Evolutionary conservation across 2,888 invertebrate species (phyloP).

Genomic region (Plagiodera versicolora): DNA sequence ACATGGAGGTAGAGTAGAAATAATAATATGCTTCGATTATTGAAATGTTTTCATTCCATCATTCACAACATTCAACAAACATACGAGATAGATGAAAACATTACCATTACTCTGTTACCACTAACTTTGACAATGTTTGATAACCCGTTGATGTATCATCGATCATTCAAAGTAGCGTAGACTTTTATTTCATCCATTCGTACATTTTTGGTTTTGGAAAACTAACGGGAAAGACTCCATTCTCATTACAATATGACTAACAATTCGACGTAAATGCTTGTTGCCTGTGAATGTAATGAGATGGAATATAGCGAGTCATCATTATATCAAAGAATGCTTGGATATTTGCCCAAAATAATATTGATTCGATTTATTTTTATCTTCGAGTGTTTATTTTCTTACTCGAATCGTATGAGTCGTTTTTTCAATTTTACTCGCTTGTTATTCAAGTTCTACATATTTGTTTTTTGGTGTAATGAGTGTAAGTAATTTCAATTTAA

Average conservation of each 20-base stretch:
- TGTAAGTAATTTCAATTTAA: conserved; percentile 18
- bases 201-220: conserved; percentile 45
- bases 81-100: no score
- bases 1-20: not conserved
- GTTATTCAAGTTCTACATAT: not conserved
- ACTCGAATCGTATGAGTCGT: conserved; percentile 2
- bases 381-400: conserved; percentile 16
- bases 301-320: conserved; percentile 12
- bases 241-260: conserved; percentile 28
- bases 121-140: not conserved
- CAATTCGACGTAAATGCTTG: no score
- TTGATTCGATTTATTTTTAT: conserved; percentile 21
- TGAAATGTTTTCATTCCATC: not conserved
- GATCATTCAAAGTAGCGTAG: conserved; percentile 9
- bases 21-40: not conserved
- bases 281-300: conserved; percentile 25
- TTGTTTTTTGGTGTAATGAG: conserved; percentile 12
- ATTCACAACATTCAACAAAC: not conserved
- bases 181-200: conserved; percentile 23
- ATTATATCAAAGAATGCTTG: conserved; percentile 22
- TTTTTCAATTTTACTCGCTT: not conserved
- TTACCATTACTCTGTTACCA: no score
- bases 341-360: conserved; percentile 31
- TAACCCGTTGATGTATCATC: not conserved
- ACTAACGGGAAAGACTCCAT: conserved; percentile 55